Evolutionary conservation across 2,888 invertebrate species (phyloP).

Genomic region (Apamea monoglypha): DNA sequence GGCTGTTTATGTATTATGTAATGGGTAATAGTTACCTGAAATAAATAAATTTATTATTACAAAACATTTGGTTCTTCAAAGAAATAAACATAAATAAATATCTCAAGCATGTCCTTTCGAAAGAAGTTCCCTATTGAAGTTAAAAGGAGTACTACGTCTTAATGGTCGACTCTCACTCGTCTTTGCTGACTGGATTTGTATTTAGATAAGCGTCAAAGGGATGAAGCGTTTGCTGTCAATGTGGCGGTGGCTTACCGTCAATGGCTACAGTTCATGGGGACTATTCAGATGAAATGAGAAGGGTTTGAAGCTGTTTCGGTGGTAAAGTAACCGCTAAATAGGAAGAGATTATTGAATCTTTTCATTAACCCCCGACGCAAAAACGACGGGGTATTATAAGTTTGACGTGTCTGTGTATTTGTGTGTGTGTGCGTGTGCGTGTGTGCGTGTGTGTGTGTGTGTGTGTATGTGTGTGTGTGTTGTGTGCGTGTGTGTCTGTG

Average conservation of each 20-base stretch:
- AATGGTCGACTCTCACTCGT: constrained; percentile 7
- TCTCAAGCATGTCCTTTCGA: neutral
- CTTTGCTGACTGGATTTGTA: constrained; percentile 9
- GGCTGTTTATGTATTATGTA: too few relatives aligned
- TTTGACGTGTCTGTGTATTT: too few relatives aligned
- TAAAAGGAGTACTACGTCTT: neutral
- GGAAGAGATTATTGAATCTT: neutral
- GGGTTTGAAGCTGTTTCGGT: neutral
- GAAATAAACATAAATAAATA: neutral
- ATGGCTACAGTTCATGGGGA: constrained; percentile 8
- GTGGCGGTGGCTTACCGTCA: constrained; percentile 10
- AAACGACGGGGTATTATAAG: too few relatives aligned
- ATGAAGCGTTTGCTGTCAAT: constrained; percentile 21
- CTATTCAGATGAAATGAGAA: constrained; percentile 2
- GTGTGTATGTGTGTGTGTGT: too few relatives aligned
- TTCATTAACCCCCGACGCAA: too few relatives aligned
- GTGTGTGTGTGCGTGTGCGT: too few relatives aligned
- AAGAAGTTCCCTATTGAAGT: neutral
- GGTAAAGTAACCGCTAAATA: neutral
- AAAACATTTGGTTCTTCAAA: neutral
- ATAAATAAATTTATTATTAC: neutral
- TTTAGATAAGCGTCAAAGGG: constrained; percentile 50
- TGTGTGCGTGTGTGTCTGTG: too few relatives aligned
- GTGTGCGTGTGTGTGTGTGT: too few relatives aligned
- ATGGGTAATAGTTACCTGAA: neutral